Base-by-base conservation (phyloP, 2,888 invertebrate species). In the Caenorhabditis zanzibari region DNA sequence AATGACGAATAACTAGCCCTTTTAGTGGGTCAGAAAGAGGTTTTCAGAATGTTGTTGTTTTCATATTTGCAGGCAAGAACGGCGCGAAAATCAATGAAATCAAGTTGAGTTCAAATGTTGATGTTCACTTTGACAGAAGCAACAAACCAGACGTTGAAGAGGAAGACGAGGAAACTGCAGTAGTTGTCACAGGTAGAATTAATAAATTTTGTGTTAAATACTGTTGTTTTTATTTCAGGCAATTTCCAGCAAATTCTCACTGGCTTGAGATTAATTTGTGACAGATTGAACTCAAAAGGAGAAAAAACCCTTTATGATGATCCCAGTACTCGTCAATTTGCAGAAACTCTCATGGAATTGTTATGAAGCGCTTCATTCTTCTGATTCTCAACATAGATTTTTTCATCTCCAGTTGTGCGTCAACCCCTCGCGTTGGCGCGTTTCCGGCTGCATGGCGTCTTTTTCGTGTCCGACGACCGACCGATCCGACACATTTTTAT, bases 21-120 rank as follows among this genome's bases (percentile, higher is more conserved):
- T 64, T 71, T 79, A 71, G 71, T 54, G 61, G 54, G 68, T 54
- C 52, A 68, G 68, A 66, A 69, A 76, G 49, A 61, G 41, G 69
- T 61, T 68, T 32, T 49, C 14, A 28, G 38, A 38, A 38, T 54
- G 61, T 71, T 56, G 26, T 63, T 44, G 9, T 38, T 71, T 61
- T 26, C n/a, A 19, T 38, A 19, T 47, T 80, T 49, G 22, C 73
- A 81, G 81, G 81, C 54, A 74, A 75, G 54, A 68, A 81, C 56
- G 83, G 83, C 52, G 68, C 74, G n/a, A 83, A 83, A 80, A 74
- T 83, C 41, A 74, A 79, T 35, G 79, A 83, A 63, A 83, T 83
- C 68, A 82, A 77, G 32, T 32, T 73, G 73, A 71, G 47, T 68
- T 58, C 77, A 0, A 73, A 73, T 69, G 77, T 82, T 10, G 77